Evolutionary conservation across 2,797 vertebrate genomes (phyloP).

Genomic region (Eospalax fontanierii): DNA sequence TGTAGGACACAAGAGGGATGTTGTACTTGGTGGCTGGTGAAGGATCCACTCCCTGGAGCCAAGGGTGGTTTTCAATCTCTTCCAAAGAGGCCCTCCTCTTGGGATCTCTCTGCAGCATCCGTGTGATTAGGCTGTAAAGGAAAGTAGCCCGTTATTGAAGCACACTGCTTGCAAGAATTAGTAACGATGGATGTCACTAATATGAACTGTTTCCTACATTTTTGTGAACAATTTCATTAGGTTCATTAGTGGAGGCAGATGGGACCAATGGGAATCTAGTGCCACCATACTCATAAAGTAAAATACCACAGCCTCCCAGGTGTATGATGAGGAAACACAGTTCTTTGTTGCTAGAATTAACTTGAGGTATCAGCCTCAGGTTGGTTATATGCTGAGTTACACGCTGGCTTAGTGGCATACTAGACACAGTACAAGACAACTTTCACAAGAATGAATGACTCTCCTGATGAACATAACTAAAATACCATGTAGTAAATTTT

Average conservation of each 20-base stretch:
- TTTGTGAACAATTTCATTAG: not conserved
- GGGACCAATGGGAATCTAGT: not conserved
- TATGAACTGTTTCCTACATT: not conserved
- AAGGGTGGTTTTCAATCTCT: conserved; percentile 96
- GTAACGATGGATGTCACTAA: not conserved
- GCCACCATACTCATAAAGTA: not conserved
- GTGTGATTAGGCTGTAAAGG: conserved; percentile 94
- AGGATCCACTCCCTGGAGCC: conserved; percentile 98
- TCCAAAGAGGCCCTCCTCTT: conserved; percentile 96
- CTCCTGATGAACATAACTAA: not conserved
- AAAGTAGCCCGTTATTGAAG: not conserved
- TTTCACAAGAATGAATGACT: not conserved
- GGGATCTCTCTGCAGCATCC: conserved; percentile 98
- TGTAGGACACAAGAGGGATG: conserved; percentile 98
- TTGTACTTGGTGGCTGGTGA: conserved; percentile 98
- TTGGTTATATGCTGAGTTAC: not conserved
- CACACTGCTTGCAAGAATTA: not conserved
- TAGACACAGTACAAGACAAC: not conserved
- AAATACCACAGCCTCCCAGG: not conserved
- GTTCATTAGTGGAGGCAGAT: not conserved
- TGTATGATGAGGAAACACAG: not conserved
- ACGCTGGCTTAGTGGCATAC: not conserved
- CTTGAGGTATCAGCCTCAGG: too few species aligned
- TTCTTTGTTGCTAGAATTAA: not conserved
- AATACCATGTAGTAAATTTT: too few species aligned